Conservation (phyloP, 2,888 invertebrate genomes). For the Venustoraphidia nigricollis region DNA sequence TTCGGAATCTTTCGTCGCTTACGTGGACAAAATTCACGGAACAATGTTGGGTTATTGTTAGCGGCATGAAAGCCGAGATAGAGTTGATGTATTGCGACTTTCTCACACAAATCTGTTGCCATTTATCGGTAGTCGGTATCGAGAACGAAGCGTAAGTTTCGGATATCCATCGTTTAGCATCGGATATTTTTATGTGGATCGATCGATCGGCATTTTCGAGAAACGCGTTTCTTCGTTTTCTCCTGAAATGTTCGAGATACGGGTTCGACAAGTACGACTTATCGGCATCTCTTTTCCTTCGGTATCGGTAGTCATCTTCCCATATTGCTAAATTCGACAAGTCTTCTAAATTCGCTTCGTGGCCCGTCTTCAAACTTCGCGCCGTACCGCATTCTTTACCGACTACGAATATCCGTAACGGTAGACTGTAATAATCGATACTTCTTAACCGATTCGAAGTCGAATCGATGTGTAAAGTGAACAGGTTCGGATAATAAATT, state of each 20-base stretch:
- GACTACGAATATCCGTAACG: conserved; percentile 57
- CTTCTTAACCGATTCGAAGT: conserved; percentile 62
- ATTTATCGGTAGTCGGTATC: conserved; percentile 67
- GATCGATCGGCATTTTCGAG: conserved; percentile 36
- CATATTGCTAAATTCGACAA: no score
- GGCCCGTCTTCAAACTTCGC: conserved; percentile 33
- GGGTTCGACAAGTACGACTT: no score
- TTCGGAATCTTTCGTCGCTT: conserved; percentile 57
- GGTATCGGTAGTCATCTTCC: no score
- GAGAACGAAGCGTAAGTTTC: conserved; percentile 77
- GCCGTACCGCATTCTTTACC: conserved; percentile 51
- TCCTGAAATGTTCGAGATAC: conserved; percentile 9
- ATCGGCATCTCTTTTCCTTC: no score
- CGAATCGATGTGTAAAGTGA: conserved; percentile 77
- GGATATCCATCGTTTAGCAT: conserved; percentile 72
- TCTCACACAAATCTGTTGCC: conserved; percentile 66
- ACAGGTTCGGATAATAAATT: conserved; percentile 66
- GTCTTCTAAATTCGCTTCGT: no score
- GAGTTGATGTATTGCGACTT: conserved; percentile 69
- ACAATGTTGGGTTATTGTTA: conserved; percentile 56
- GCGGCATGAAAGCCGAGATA: conserved; percentile 60
- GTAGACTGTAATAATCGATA: conserved; percentile 70
- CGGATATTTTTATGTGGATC: conserved; percentile 49
- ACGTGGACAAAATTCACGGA: conserved; percentile 63
- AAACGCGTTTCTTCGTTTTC: conserved; percentile 16